Base-by-base conservation (phyloP, 2,113 vertebrate species). In the Lates calcarifer region DNA sequence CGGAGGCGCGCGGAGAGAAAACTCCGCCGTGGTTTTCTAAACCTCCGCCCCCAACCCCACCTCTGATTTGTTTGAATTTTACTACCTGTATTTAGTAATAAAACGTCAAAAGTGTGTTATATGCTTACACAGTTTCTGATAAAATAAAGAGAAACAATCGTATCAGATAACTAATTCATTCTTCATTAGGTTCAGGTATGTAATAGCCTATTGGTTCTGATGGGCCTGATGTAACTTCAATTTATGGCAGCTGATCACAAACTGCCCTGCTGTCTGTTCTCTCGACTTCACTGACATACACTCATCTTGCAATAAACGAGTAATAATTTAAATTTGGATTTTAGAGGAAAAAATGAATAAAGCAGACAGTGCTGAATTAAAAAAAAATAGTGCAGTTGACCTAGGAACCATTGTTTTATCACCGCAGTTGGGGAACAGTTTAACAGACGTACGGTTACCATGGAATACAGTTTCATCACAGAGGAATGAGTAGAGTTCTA, bases 371-470 rank as follows among this genome's bases (percentile, higher is more conserved):
- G 12, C 4, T 5, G n/a, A 55, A 24, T 55, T 18, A 41, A 41
- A 41, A 41, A 37, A 37, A 37, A 37, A 37, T 0, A 17, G 20
- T 45, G 31, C 17, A 12, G 20, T 67, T 10, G 18, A 10, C 28
- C 13, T 28, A 10, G 77, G 85, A 87, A 90, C 62, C 12, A 3
- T 61, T 29, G 15, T 22, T 0, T 2, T n/a, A 2, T 51, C 10
- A 1, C 3, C 47, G 68, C 51, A 13, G 22, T 15, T 6, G 64
- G 49, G 82, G 85, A 67, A 58, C 37, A n/a, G 12, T 75, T 87
- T 81, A 3, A 57, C 9, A 26, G 60, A 81, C 76, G 85, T n/a
- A 66, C 85, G 14, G 67, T 86, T 90, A 31, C 74, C 64, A 62
- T 65, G 70, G 88, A 24, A 84, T n/a, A 24, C 2, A 0, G 5